Evolutionary conservation across 1,140 invertebrate genomes (phyloP), one percentile per base, ranked within the genome.

Genomic region (Orussus abietinus): DNA sequence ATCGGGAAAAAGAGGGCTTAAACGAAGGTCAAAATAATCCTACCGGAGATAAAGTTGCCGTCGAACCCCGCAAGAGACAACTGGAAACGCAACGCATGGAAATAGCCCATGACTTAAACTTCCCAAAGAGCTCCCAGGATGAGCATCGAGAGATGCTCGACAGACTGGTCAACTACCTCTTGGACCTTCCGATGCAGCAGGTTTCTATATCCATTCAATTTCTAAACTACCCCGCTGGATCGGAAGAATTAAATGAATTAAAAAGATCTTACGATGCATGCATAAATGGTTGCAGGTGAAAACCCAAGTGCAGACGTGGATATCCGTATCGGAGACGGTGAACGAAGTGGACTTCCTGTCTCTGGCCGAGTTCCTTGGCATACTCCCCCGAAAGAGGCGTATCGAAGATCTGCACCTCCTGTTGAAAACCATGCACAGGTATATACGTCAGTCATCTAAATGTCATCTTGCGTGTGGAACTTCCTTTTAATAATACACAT

Each of bases 131-230:
- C n/a, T n/a, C n/a, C n/a, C n/a, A n/a, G n/a, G 29, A 49, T 37
- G 59, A 65, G 47, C 55, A 69, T 57, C 44, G 47, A 42, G 45
- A 68, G 39, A 62, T 64, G 35, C 47, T 72, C 29, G 53, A 49
- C 5, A 57, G 49, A 42, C 48, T 72, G 10, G 62, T 74, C 2
- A 62, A 69, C 40, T 61, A 59, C 46, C 52, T 74, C 31, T 53
- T 72, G 25, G 53, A 57, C 41, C 57, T 74, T 49, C 62, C 71
- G 30, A 10, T 69, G 32, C 38, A 52, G 36, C 56, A 72, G 55
- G 69, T 72, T n/a, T n/a, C n/a, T n/a, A n/a, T n/a, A n/a, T n/a
- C n/a, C n/a, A n/a, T n/a, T n/a, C n/a, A n/a, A n/a, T n/a, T n/a
- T n/a, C n/a, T n/a, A n/a, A n/a, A n/a, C n/a, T n/a, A n/a, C n/a